A percentile compares a stretch with the other conserved stretches of the same genome.
Conservation (phyloP, 1,140 invertebrate genomes). For the Anthonomus grandis region DNA sequence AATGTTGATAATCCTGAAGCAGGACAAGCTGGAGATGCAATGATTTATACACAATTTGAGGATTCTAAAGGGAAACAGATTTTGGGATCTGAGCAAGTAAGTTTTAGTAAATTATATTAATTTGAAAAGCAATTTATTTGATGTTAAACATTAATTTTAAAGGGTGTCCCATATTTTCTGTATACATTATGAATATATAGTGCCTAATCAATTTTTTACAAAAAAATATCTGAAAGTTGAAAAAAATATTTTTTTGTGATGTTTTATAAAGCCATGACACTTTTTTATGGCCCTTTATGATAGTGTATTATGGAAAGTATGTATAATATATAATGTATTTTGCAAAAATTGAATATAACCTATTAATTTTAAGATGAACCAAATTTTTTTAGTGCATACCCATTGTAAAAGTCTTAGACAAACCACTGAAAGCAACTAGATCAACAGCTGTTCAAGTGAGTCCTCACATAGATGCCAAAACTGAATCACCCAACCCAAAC, state of each 20-base stretch:
- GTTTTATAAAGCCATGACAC: too few relatives aligned
- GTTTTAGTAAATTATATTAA: too few relatives aligned
- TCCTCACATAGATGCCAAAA: neutral
- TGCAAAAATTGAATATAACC: neutral
- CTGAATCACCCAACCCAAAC: slow-evolving; percentile 25
- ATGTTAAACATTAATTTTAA: too few relatives aligned
- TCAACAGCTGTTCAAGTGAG: neutral
- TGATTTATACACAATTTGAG: neutral
- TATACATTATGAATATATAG: too few relatives aligned
- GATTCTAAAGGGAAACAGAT: neutral
- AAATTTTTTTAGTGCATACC: neutral
- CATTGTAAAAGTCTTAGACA: neutral
- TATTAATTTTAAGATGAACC: neutral
- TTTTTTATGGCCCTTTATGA: too few relatives aligned
- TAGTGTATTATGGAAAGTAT: too few relatives aligned
- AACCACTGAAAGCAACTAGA: neutral
- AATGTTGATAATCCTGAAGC: slow-evolving; percentile 4
- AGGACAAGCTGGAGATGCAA: slow-evolving; percentile 1
- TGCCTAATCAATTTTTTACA: too few relatives aligned
- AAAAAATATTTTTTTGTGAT: too few relatives aligned
- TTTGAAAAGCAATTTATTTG: too few relatives aligned
- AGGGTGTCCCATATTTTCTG: too few relatives aligned
- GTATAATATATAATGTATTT: neutral
- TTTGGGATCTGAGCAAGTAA: neutral
- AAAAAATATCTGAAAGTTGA: too few relatives aligned